phyloP scores from a whole-genome alignment of 2,888 invertebrate genomes.

The Eulithis testata region DNA sequence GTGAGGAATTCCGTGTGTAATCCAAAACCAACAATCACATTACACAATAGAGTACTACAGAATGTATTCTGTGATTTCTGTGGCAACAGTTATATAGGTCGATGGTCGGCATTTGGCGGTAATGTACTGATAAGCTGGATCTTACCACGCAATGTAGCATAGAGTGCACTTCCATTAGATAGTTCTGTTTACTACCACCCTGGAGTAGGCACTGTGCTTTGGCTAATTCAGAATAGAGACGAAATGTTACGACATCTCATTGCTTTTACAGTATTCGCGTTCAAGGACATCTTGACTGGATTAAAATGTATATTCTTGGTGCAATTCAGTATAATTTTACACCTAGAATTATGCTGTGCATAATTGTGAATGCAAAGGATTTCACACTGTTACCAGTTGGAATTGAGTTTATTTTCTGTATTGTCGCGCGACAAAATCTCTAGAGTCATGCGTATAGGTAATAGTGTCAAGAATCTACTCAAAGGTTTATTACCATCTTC shows the following conservation, averaged over 20 bases:
- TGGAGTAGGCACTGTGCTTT: slow-evolving; percentile 11
- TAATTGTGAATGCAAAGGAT: too few relatives aligned
- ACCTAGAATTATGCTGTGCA: too few relatives aligned
- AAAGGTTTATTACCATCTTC: slow-evolving; percentile 12
- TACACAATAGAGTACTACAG: slow-evolving; percentile 17
- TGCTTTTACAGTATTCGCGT: not conserved
- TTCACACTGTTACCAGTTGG: too few relatives aligned
- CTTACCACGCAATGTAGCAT: slow-evolving; percentile 24
- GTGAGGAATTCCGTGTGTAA: not conserved
- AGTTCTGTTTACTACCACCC: slow-evolving; percentile 30
- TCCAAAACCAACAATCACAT: slow-evolving; percentile 3
- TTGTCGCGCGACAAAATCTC: too few relatives aligned
- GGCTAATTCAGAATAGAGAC: slow-evolving; percentile 18
- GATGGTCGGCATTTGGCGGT: slow-evolving; percentile 32
- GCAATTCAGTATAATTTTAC: too few relatives aligned
- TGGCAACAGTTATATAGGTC: slow-evolving; percentile 20
- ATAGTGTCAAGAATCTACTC: slow-evolving; percentile 9
- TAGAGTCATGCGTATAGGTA: not conserved
- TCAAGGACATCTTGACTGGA: not conserved
- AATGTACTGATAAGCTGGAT: slow-evolving; percentile 40
- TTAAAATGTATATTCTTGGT: too few relatives aligned
- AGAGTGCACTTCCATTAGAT: slow-evolving; percentile 23
- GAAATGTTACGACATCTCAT: slow-evolving; percentile 1
- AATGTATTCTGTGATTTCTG: slow-evolving; percentile 4
- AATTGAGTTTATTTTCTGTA: too few relatives aligned